Base-by-base conservation (phyloP, 2,113 vertebrate genomes). In the Archocentrus centrarchus region DNA sequence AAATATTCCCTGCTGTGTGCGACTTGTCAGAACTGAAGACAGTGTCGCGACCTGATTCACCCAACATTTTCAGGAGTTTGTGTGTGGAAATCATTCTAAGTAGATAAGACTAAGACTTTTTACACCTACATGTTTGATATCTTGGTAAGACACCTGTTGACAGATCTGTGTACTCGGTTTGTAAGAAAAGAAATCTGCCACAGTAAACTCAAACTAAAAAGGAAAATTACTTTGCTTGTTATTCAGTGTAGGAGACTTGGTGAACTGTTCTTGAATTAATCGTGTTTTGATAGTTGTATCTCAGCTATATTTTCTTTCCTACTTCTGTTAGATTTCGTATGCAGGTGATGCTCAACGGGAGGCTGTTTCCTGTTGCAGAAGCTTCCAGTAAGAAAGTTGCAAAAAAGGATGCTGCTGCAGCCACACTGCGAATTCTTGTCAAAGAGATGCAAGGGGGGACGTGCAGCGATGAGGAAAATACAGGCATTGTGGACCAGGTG, bases 361-460 rank as follows among this genome's bases (percentile, higher is more conserved):
- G 97, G 27, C 86, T 89, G 24, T 99, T 99, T 91, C 98, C 98
- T 7, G 92, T 96, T 0, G 97, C 96, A 0, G 98, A 99, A 90
- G 98, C 97, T 2, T 97, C 97, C 41, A 99, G 96, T 92, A 99
- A 99, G 90, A 99, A 99, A 61, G 95, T 97, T 0, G 98, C 98
- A 0, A 99, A 98, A 78, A 98, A 99, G 85, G 97, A 98, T 1
- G 97, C 98, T 0, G 98, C 98, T 0, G 95, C 97, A 1, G 96
- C 96, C 0, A 97, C 98, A 0, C 95, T 99, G 89, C 96, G 68
- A 7, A 87, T 97, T 7, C 96, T 99, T 41, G 91, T 97, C 2
- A 93, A 86, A 0, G 98, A 99, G 79, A 95, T 93, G 1, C 93
- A 95, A 0, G 35, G 95, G 5, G 91, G 70, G 3, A 59, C 55